A percentile compares a stretch with the other conserved stretches of the same genome.
Evolutionary conservation across 2,797 vertebrate genomes (phyloP).

Genomic region (Melanotaenia maccullochi): DNA sequence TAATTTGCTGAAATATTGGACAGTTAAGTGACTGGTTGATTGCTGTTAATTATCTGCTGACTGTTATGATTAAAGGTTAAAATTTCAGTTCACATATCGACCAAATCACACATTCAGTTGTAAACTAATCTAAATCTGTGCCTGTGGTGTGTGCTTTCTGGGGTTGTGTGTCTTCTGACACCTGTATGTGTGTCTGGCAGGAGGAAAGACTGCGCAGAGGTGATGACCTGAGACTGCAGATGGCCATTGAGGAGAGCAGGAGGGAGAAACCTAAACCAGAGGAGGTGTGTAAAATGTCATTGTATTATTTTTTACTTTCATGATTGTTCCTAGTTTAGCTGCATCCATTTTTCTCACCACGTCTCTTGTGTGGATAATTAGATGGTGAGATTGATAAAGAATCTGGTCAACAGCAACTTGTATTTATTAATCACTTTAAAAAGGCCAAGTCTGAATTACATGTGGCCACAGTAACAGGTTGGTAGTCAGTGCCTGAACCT

Average conservation of each 20-base stretch:
- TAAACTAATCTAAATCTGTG: constrained; percentile 7
- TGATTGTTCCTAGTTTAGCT: background rate
- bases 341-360: background rate
- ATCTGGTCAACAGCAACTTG: background rate
- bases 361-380: background rate
- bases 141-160: constrained; percentile 22
- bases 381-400: background rate
- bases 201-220: constrained; percentile 92
- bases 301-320: background rate
- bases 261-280: constrained; percentile 88
- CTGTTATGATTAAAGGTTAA: constrained; percentile 11
- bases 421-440: background rate
- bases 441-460: background rate
- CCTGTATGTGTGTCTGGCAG: constrained; percentile 77
- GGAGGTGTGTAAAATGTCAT: constrained; percentile 76
- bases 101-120: background rate
- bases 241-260: constrained; percentile 95
- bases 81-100: constrained; percentile 10
- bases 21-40: background rate
- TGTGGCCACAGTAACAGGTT: background rate
- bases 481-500: too few relatives aligned
- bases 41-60: constrained; percentile 1
- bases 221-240: constrained; percentile 93
- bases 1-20: background rate
- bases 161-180: constrained; percentile 42